Evolutionary conservation across 1,140 invertebrate genomes (phyloP).

Genomic region (Plutomurus gul): DNA sequence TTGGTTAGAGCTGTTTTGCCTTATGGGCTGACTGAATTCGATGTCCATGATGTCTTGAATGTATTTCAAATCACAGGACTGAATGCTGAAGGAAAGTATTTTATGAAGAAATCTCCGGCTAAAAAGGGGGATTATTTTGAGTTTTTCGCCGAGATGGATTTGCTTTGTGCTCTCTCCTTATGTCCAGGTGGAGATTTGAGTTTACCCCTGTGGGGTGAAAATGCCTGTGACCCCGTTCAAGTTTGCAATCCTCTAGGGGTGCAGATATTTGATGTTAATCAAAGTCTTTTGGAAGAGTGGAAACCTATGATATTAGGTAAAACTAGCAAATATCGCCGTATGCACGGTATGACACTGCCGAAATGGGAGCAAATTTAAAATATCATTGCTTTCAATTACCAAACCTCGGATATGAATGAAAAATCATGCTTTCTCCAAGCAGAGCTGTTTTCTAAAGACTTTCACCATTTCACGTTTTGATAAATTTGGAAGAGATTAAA

Average conservation of each 20-base stretch:
- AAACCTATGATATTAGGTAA: conserved; percentile 10
- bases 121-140: conserved; percentile 61
- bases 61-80: conserved; percentile 62
- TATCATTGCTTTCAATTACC: no score
- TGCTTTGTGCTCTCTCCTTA: conserved; percentile 59
- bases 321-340: conserved; percentile 25
- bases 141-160: conserved; percentile 62
- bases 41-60: conserved; percentile 63
- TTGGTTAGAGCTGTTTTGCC: conserved; percentile 59
- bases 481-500: no score
- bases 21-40: conserved; percentile 58
- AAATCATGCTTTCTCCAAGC: no score
- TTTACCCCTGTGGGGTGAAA: conserved; percentile 46
- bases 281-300: conserved; percentile 33
- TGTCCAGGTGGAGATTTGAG: conserved; percentile 58
- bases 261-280: conserved; percentile 57
- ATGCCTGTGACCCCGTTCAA: conserved; percentile 56
- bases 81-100: conserved; percentile 60
- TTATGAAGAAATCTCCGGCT: conserved; percentile 61
- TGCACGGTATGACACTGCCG: conserved; percentile 44
- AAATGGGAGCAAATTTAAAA: no score
- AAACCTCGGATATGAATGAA: no score
- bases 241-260: conserved; percentile 60
- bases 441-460: no score
- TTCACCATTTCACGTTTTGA: no score